Base-by-base conservation (phyloP, 2,797 vertebrate genomes). In the Myotis planiceps region DNA sequence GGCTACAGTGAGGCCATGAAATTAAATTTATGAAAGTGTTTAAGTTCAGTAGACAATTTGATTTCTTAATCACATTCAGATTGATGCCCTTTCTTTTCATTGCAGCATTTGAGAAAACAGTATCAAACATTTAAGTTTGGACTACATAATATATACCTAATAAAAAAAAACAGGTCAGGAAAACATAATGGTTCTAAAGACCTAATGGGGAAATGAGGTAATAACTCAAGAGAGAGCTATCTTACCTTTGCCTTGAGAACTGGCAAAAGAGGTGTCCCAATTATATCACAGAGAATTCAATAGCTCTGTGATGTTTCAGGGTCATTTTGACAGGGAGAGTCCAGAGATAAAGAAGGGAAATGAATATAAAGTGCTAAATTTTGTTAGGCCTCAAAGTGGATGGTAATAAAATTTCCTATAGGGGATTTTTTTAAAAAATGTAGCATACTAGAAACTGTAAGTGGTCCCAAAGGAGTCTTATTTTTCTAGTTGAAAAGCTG, bases 391-490 rank as follows among this genome's bases (percentile, higher is more conserved):
- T 94, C 86, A 69, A 79, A 37, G 42, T 10, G 13, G 39, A 80
- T 81, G 86, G 34, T 76, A 88, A 69, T 60, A 89, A 90, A 60
- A 89, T 81, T 94, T 82, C n/a, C 89, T 88, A 15, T 4, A 53
- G 12, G 58, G 29, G 51, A 91, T 85, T 95, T 95, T 94, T 94
- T 68, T 1, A 25, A 58, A 19, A 96, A 97, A 90, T 92, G 69
- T 85, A 96, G 18, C 42, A 42, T 78, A 45, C 79, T 97, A 92
- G 97, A 97, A 98, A 96, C 96, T 90, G 69, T 93, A 95, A 96
- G 34, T 88, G 51, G 65, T 88, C 96, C 85, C 95, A 85, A 47
- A 93, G 71, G 88, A 97, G 87, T 92, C 76, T 92, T 98, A 34
- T 2, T 18, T 97, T 98, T 98, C 27, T 72, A 96, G n/a, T 95